A percentile compares a stretch with the other conserved stretches of the same genome.
Evolutionary conservation across 2,113 vertebrate genomes (phyloP).

Genomic region (Odocoileus hemionus): DNA sequence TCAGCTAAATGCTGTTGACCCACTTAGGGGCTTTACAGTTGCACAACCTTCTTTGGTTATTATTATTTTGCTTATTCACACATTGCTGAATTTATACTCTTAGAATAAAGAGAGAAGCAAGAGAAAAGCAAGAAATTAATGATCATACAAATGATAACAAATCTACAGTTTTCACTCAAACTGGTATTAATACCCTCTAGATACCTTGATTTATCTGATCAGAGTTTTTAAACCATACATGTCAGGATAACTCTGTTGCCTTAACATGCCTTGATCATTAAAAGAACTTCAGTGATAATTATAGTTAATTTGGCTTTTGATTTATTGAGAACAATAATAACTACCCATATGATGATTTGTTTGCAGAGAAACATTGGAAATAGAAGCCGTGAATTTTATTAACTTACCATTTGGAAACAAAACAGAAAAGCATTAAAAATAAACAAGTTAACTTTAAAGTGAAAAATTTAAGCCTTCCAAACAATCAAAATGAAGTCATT

Average conservation of each 20-base stretch:
- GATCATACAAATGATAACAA: background rate
- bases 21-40: background rate
- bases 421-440: conserved; percentile 33
- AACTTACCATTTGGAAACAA: conserved; percentile 39
- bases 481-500: background rate
- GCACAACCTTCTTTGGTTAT: background rate
- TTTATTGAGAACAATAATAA: background rate
- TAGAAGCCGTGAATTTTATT: background rate
- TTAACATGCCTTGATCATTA: background rate
- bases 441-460: background rate
- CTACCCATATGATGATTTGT: background rate
- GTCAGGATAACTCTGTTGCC: background rate
- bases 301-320: background rate
- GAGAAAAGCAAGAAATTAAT: background rate
- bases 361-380: background rate
- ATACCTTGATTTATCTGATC: background rate
- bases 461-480: background rate
- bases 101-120: background rate
- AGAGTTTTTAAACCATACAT: background rate
- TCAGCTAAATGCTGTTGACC: background rate
- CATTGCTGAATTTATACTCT: background rate
- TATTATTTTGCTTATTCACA: background rate
- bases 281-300: background rate
- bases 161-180: background rate
- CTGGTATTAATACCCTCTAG: background rate